These are phyloP conservation scores for Himalopsyche kuldschensis DNA, from an alignment of 2,888 invertebrate species.

Conservation along the genomic window DNA sequence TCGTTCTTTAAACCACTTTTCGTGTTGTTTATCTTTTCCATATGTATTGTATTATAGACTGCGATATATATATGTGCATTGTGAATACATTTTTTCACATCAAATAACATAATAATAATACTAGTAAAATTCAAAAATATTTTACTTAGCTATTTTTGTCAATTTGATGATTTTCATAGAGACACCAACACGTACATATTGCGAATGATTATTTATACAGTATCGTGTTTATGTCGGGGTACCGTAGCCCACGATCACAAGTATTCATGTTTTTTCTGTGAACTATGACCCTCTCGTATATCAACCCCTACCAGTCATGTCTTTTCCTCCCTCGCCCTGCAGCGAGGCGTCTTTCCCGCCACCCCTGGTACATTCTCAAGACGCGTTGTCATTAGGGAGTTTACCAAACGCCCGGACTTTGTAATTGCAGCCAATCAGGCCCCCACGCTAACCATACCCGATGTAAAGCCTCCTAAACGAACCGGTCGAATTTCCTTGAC, in stretches of 20 bases:
- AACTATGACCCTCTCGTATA: neutral
- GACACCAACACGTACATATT: neutral
- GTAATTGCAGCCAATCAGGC: slow-evolving; percentile 36
- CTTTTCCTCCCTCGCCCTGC: slow-evolving; percentile 10
- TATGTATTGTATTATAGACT: too few species aligned
- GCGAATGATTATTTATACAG: neutral
- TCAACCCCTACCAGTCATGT: slow-evolving; percentile 19
- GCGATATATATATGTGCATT: too few species aligned
- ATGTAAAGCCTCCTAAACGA: neutral
- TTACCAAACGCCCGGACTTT: slow-evolving; percentile 18
- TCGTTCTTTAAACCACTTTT: too few species aligned
- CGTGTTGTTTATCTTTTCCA: too few species aligned
- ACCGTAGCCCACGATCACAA: slow-evolving; percentile 27
- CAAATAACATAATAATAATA: too few species aligned
- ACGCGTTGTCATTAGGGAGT: slow-evolving; percentile 30
- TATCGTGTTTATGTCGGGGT: slow-evolving; percentile 22
- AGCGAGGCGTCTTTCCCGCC: slow-evolving; percentile 10
- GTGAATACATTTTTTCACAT: too few species aligned
- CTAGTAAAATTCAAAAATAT: too few species aligned
- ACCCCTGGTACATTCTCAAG: slow-evolving; percentile 13
- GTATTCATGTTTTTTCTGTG: slow-evolving; percentile 25
- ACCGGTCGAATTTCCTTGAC: neutral
- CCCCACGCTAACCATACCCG: slow-evolving; percentile 6
- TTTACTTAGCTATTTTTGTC: too few species aligned
- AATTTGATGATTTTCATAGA: neutral